These are phyloP conservation scores for Peromyscus aztecus DNA, from an alignment of 2,797 vertebrate genomes.

Conservation along the genomic window DNA sequence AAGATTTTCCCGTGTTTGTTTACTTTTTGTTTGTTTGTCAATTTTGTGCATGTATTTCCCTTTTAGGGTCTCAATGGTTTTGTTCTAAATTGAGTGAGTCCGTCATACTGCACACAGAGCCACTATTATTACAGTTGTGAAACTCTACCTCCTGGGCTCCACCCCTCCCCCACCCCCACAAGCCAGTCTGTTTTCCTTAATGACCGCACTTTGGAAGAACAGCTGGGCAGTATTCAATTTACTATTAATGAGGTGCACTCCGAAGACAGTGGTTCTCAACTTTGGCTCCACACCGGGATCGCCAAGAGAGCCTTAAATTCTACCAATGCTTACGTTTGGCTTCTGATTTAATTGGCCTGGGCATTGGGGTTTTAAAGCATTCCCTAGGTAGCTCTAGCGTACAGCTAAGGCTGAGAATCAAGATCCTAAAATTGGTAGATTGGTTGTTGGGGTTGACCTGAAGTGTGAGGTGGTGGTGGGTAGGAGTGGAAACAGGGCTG, in stretches of 20 bases:
- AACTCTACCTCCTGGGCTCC: neutral
- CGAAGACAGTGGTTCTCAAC: conserved; percentile 64
- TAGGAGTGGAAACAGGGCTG: neutral
- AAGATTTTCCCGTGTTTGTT: neutral
- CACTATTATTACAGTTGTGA: neutral
- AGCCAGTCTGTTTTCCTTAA: conserved; percentile 31
- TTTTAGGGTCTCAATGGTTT: conserved; percentile 23
- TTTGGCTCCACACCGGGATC: conserved; percentile 67
- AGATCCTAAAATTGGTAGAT: conserved; percentile 56
- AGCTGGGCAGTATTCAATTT: conserved; percentile 66
- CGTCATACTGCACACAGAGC: neutral
- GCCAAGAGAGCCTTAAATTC: conserved; percentile 78
- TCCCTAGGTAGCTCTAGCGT: conserved; percentile 74
- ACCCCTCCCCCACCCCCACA: fast-evolving
- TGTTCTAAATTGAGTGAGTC: neutral
- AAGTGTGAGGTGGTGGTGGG: neutral
- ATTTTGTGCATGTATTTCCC: conserved; percentile 37
- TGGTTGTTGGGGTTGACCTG: conserved; percentile 66
- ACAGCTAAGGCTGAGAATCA: conserved; percentile 66
- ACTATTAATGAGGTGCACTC: conserved; percentile 77
- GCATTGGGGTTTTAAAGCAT: conserved; percentile 72
- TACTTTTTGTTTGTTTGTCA: conserved; percentile 23
- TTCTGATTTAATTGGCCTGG: conserved; percentile 80
- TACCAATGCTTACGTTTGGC: conserved; percentile 67
- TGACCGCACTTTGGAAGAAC: conserved; percentile 71